Evolutionary conservation across 2,888 invertebrate genomes (phyloP), one percentile per base, ranked within the genome.

Genomic region (Trilocha varians): DNA sequence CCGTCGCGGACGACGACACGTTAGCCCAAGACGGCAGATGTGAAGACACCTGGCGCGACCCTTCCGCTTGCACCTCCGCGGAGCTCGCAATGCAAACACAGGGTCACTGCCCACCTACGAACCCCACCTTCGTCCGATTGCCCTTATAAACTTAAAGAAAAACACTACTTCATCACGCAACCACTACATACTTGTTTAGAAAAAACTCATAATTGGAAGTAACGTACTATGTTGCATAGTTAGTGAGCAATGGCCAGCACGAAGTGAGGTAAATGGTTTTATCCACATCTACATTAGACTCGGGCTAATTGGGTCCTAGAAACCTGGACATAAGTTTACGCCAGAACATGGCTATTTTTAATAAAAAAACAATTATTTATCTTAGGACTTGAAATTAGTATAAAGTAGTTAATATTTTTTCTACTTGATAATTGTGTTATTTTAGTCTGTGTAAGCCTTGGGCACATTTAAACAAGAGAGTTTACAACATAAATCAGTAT

Each of bases 101-200:
- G 74, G 83, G 83, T 83, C 83, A 83, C 70, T 83, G 80, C 70
- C 82, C 84, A 79, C 80, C 83, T 78, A 77, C 66, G 50, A 59
- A 46, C 75, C 70, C 75, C 70, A 70, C 72, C 65, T 73, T 64
- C 63, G 55, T 57, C 57, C 53, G 52, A 56, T 49, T 54, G 53
- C 64, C 72, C 73, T 58, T 62, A 59, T 55, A 55, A 54, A 42
- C 34, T 57, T 56, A 54, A 62, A 63, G 61, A 73, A 78, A 79
- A 80, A 73, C 66, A 62, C 54, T 64, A 75, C 65, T 59, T 70
- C 66, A 68, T 77, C 82, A 83, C 79, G 74, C 80, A 72, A 82
- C 51, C 63, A 25, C 25, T 25, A 25, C 25, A 25, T 25, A 2
- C 2, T 25, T 25, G 6, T 25, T 3, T 25, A 9, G 2, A 3